A percentile compares a stretch with the other conserved stretches of the same genome.
These are phyloP conservation scores for Suricata suricatta DNA, from an alignment of 2,113 vertebrate species.

Conservation along the genomic window DNA sequence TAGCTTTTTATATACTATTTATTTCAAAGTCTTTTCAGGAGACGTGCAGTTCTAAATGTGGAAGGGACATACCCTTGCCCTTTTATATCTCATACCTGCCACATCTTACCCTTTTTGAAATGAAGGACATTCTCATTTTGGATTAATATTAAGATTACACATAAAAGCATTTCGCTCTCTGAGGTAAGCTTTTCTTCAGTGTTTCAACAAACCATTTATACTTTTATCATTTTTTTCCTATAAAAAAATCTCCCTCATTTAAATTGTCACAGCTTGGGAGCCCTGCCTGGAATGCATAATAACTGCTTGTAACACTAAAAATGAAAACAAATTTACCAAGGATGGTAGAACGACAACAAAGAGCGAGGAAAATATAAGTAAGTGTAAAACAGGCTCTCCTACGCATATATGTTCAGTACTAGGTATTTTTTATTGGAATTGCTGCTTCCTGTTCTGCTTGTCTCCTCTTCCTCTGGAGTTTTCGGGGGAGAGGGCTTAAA, in stretches of 20 bases:
- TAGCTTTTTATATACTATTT: constrained; percentile 26
- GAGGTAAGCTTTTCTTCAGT: constrained; percentile 76
- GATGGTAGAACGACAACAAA: constrained; percentile 75
- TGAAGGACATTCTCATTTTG: constrained; percentile 74
- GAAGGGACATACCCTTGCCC: not conserved
- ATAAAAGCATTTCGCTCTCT: constrained; percentile 72
- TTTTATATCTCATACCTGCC: constrained; percentile 55
- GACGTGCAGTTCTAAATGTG: not conserved
- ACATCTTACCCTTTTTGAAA: constrained; percentile 67
- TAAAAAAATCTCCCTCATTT: constrained; percentile 82
- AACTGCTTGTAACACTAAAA: constrained; percentile 83
- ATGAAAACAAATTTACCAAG: constrained; percentile 82
- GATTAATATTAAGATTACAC: constrained; percentile 78
- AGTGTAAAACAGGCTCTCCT: constrained; percentile 70
- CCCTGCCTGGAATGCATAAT: constrained; percentile 85
- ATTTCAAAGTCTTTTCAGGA: constrained; percentile 52
- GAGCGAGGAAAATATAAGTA: constrained; percentile 74
- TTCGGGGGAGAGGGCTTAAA: not conserved
- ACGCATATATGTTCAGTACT: constrained; percentile 64
- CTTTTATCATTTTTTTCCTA: constrained; percentile 76
- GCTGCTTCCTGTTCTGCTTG: constrained; percentile 24
- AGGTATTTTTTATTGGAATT: constrained; percentile 69
- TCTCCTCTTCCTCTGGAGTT: constrained; percentile 46
- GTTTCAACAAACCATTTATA: constrained; percentile 83
- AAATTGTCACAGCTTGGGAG: constrained; percentile 84